Evolutionary conservation across 2,888 invertebrate species (phyloP).

Genomic region (Eilema caniola): DNA sequence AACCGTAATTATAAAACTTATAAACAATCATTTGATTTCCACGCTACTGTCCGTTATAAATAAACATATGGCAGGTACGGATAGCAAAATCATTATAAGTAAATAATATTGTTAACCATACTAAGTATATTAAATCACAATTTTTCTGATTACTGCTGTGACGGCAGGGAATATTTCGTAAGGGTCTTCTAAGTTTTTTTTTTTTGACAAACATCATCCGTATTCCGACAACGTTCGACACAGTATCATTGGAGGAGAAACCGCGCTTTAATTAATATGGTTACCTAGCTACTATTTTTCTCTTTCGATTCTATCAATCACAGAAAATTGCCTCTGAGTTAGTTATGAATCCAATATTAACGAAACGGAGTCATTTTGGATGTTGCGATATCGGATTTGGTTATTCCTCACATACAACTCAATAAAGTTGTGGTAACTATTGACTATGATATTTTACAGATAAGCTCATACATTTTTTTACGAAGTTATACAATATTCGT

Average conservation of each 20-base stretch:
- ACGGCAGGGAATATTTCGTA: too few relatives aligned
- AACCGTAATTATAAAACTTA: slow-evolving; percentile 75
- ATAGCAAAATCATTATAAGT: slow-evolving; percentile 44
- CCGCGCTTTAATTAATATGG: too few relatives aligned
- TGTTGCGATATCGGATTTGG: background rate
- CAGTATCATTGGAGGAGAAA: background rate
- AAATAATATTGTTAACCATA: background rate
- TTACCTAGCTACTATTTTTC: background rate
- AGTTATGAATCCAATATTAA: background rate
- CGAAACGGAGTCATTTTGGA: background rate
- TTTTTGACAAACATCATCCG: too few relatives aligned
- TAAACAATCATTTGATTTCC: slow-evolving; percentile 82
- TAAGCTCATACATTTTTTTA: too few relatives aligned
- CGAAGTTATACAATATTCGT: too few relatives aligned
- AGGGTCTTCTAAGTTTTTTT: too few relatives aligned
- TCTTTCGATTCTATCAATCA: background rate
- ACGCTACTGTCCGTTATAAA: slow-evolving; percentile 76
- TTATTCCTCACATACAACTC: background rate
- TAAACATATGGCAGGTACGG: slow-evolving; percentile 67
- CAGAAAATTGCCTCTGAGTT: background rate
- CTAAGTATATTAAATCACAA: background rate
- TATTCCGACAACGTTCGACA: too few relatives aligned
- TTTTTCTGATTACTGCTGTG: too few relatives aligned
- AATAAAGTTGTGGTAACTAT: too few relatives aligned
- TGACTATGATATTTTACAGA: too few relatives aligned